Evolutionary conservation across 1,140 invertebrate species (phyloP).

Genomic region (Diuraphis noxia): DNA sequence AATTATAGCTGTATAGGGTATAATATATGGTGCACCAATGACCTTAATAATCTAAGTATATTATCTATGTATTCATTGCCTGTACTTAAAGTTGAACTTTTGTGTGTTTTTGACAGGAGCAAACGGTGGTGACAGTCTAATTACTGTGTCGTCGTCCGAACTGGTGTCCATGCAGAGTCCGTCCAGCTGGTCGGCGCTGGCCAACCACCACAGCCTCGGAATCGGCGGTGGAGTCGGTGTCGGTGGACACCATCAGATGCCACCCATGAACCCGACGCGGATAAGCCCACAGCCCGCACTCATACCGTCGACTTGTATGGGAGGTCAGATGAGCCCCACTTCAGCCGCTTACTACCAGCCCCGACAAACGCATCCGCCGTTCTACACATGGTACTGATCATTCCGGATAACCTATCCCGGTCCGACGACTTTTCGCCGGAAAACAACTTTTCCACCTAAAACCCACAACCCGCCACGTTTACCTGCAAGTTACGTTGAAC

Average conservation of each 20-base stretch:
- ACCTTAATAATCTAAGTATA: too few relatives aligned
- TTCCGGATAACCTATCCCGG: neutral
- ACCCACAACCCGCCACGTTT: neutral
- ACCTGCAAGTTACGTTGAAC: neutral
- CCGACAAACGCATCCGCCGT: conserved; percentile 55
- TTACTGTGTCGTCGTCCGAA: conserved; percentile 53
- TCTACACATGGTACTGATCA: conserved; percentile 57
- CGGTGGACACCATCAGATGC: conserved; percentile 50
- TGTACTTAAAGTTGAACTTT: neutral
- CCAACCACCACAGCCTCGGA: conserved; percentile 41
- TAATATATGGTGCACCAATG: too few relatives aligned
- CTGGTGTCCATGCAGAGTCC: conserved; percentile 57
- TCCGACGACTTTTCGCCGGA: neutral
- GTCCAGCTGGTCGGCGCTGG: conserved; percentile 55
- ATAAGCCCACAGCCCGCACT: conserved; percentile 53
- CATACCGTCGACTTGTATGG: conserved; percentile 47
- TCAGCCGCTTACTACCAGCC: conserved; percentile 55
- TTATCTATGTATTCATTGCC: neutral
- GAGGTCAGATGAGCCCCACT: conserved; percentile 55
- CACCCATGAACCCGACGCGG: conserved; percentile 53
- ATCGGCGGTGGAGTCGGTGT: neutral
- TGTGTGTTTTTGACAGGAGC: conserved; percentile 25
- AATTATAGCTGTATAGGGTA: too few relatives aligned
- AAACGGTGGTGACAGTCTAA: conserved; percentile 50
- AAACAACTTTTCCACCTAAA: neutral